Evolutionary conservation across 2,797 vertebrate species (phyloP).

Genomic region (Phoebastria nigripes): DNA sequence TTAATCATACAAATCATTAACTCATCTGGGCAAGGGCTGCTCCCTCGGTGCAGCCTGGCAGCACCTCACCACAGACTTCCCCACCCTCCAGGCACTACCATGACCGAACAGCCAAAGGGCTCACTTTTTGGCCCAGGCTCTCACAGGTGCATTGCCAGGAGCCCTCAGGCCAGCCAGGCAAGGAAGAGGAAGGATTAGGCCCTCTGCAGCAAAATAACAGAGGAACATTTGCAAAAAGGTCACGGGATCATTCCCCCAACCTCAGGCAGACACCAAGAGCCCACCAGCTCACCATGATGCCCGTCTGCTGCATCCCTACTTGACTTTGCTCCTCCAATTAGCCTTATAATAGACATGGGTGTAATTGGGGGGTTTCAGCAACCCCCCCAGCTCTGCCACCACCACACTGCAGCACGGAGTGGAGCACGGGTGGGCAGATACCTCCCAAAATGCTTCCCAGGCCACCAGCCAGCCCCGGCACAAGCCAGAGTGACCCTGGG

Average conservation of each 20-base stretch:
- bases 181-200: neutral
- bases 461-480: fast-evolving
- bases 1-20: neutral
- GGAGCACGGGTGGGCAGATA: neutral
- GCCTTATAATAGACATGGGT: neutral
- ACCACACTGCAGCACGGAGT: neutral
- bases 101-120: fast-evolving
- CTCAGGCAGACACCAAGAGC: neutral
- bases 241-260: neutral
- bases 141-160: neutral
- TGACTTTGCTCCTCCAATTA: neutral
- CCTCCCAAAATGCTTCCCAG: neutral
- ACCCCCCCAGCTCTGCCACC: neutral
- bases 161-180: neutral
- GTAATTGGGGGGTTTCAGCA: neutral
- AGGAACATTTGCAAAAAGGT: neutral
- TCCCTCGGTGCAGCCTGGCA: neutral
- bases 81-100: neutral
- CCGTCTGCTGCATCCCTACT: neutral
- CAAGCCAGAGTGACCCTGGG: neutral
- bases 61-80: neutral
- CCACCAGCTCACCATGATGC: neutral
- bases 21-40: neutral
- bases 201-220: neutral
- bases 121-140: neutral